Percentiles rank a stretch among this genome's conserved stretches.
Evolutionary conservation across 2,888 invertebrate species (phyloP).

Genomic region (Lithophane socia): DNA sequence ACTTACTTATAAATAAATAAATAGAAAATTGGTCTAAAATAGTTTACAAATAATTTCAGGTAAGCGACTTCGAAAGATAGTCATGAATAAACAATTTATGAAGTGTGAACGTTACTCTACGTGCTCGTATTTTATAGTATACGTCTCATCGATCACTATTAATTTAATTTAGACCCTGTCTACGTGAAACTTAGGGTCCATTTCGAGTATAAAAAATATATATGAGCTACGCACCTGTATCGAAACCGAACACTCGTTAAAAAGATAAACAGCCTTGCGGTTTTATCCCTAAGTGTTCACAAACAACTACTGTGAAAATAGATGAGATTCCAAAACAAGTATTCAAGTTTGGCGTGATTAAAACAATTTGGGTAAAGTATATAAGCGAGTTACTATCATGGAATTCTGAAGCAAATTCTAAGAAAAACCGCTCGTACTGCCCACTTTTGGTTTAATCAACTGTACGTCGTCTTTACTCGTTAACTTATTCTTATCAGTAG

Average conservation of each 20-base stretch:
- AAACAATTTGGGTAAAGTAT: constrained; percentile 49
- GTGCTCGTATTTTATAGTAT: constrained; percentile 56
- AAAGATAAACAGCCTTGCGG: constrained; percentile 70
- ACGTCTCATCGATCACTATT: constrained; percentile 56
- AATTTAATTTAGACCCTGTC: constrained; percentile 57
- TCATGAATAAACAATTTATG: constrained; percentile 53
- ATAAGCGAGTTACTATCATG: constrained; percentile 14
- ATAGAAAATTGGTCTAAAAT: constrained; percentile 5
- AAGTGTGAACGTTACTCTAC: constrained; percentile 44
- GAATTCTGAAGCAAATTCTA: constrained; percentile 26
- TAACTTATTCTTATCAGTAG: constrained; percentile 21
- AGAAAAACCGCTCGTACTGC: constrained; percentile 23
- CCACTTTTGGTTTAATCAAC: constrained; percentile 18
- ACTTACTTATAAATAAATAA: neutral
- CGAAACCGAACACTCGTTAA: constrained; percentile 64
- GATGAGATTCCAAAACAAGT: constrained; percentile 59
- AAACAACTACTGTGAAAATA: constrained; percentile 52
- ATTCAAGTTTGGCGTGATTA: constrained; percentile 51
- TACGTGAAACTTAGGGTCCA: constrained; percentile 31
- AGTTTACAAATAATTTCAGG: constrained; percentile 29
- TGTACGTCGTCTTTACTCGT: neutral
- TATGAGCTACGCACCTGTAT: constrained; percentile 44
- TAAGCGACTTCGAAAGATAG: constrained; percentile 38
- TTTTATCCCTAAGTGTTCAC: constrained; percentile 64
- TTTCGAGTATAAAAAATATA: constrained; percentile 44